Evolutionary conservation across 2,888 invertebrate genomes (phyloP), one percentile per base, ranked within the genome.

Genomic region (Plagodis dolabraria): DNA sequence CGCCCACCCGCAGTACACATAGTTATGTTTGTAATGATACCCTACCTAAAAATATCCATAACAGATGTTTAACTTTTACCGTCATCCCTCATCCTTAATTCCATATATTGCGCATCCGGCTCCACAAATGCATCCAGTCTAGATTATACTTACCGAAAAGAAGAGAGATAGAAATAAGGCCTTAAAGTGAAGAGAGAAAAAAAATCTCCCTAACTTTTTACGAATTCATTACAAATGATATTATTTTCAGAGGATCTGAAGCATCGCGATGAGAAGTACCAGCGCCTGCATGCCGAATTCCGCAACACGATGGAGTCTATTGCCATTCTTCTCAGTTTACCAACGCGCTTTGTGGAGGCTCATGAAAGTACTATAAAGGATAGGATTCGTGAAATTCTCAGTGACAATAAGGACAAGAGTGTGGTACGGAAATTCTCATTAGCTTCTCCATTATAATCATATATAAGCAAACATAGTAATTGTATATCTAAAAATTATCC

Each of bases 351-450:
- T 80, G 95, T 96, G 5, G 97, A 97, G 75, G 95, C 97, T 0
- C 94, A 96, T 58, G 97, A 97, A 81, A 94, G 94, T 51, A 93
- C 96, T 38, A 96, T 97, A 63, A 96, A 96, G 81, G 97, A 97
- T 64, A 94, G 96, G 65, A 94, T 97, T 55, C 93, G 96, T 12
- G 97, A 97, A 83, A 93, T 96, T 47, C 86, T 97, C 35, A 94
- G 94, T 60, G 97, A 97, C 60, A 96, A 96, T 82, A 96, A 97
- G 82, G 96, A 96, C 65, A 95, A 96, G 89, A 91, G 94, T 71
- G 93, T 95, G 85, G 97, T 97, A 93, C 85, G 93, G 22, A 43
- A 2, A 43, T 9, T 10, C 8, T n/a, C 42, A 2, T 43, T n/a
- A 10, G 2, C 1, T 6, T n/a, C n/a, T 43, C 11, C n/a, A 5